Evolutionary conservation across 2,888 invertebrate species (phyloP), one percentile per base, ranked within the genome.

Genomic region (Erannis defoliaria): DNA sequence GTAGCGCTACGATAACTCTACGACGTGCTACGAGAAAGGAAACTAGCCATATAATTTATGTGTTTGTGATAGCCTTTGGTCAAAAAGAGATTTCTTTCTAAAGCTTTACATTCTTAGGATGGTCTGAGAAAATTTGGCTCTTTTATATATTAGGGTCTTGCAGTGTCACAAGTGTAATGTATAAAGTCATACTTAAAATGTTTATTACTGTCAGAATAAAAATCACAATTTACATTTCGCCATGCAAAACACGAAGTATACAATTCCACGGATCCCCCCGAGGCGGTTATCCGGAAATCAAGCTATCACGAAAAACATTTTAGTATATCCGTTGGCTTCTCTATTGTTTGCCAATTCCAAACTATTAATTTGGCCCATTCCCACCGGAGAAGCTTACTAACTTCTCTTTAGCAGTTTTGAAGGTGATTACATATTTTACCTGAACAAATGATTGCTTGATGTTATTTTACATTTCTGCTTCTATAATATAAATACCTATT

Each of bases 1-100:
- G 74, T 74, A 77, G 71, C 75, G 62, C 74, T 74, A 73, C 70
- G 77, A 78, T 75, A 78, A 72, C 68, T 71, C 72, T 72, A 73
- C 75, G 69, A 64, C 56, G 68, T 67, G 68, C 67, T 73, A 69
- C 72, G 72, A 69, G 55, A 68, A 56, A 64, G 56, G 62, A 70
- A 71, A 67, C 69, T 54, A 66, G 50, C 61, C 62, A 62, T 73
- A 71, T 66, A 68, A 72, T 71, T 71, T 66, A 70, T 70, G 67
- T 72, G 70, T 61, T 67, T 70, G 68, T 70, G 60, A 71, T 72
- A 72, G 67, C 65, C 64, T 68, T 64, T 70, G 66, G 68, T 64
- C 64, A 59, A 60, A 56, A 21, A 54, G 31, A 54, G 37, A 50
- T 48, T 55, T 65, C 56, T 61, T 48, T 70, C 49, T 59, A 46